phyloP scores from a whole-genome alignment of 2,113 vertebrate genomes.

The Pithys albifrons region DNA sequence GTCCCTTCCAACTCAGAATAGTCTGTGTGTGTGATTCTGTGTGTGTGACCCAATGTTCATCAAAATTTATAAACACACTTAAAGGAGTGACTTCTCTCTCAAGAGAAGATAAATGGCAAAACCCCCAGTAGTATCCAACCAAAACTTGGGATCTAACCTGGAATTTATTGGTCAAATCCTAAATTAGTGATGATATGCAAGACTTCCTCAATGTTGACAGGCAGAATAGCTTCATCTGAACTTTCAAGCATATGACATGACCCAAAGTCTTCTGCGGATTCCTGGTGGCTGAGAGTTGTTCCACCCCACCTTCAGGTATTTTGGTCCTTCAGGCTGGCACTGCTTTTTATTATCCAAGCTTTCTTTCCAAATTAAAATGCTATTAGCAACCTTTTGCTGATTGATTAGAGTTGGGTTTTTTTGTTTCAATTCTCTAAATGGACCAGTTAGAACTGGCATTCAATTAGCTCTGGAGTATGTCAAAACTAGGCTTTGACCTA shows the following conservation, averaged over 20 bases:
- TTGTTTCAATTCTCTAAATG: background rate
- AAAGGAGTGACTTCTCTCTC: background rate
- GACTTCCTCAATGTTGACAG: background rate
- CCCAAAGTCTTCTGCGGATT: background rate
- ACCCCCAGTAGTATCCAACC: accelerated
- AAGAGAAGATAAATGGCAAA: background rate
- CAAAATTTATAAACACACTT: background rate
- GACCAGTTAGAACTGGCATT: background rate
- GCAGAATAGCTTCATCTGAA: background rate
- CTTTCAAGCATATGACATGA: background rate
- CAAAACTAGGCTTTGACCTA: background rate
- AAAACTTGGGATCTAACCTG: background rate
- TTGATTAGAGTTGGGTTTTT: background rate
- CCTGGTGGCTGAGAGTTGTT: background rate
- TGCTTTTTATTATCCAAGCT: background rate
- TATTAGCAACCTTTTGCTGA: background rate
- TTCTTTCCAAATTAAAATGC: background rate
- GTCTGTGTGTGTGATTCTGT: too few relatives aligned
- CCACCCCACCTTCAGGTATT: background rate
- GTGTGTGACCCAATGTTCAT: background rate
- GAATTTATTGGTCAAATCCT: background rate
- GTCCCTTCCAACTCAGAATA: too few relatives aligned
- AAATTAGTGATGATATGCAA: background rate
- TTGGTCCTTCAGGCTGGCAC: background rate
- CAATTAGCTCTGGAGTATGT: background rate